Conservation (phyloP, 2,888 invertebrate species). For the Rhagonycha lutea region DNA sequence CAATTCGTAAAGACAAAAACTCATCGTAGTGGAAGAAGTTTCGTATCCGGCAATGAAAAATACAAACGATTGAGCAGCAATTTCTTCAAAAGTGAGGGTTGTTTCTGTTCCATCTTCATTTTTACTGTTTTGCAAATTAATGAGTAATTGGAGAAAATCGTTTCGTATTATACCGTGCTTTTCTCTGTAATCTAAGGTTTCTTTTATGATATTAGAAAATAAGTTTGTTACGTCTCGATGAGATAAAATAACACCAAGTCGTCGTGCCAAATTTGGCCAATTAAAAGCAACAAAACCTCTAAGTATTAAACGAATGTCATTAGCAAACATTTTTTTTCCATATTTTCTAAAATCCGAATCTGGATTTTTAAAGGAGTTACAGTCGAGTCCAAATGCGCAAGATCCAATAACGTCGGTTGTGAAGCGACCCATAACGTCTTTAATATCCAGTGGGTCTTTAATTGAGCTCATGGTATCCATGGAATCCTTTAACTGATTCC, state of each 20-base stretch:
- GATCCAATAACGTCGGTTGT: background rate
- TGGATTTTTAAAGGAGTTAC: background rate
- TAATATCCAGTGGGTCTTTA: background rate
- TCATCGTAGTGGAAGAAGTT: slow-evolving; percentile 51
- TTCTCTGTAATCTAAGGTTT: slow-evolving; percentile 53
- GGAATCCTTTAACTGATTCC: background rate
- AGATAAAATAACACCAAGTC: background rate
- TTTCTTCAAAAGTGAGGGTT: background rate
- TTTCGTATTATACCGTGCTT: slow-evolving; percentile 53
- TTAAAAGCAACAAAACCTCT: background rate
- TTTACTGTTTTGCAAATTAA: slow-evolving; percentile 35
- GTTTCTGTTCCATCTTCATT: background rate
- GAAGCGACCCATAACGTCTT: background rate
- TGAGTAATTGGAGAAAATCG: slow-evolving; percentile 59
- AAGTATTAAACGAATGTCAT: background rate
- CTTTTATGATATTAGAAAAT: slow-evolving; percentile 43
- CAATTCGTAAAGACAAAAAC: slow-evolving; percentile 57
- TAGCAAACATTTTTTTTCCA: background rate
- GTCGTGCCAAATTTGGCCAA: background rate
- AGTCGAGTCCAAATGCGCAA: background rate
- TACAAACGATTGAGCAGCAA: slow-evolving; percentile 37
- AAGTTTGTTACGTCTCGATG: background rate
- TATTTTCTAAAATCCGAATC: slow-evolving; percentile 4
- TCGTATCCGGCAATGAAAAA: slow-evolving; percentile 49
- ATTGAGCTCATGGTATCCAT: background rate